Evolutionary conservation across 2,888 invertebrate species (phyloP).

Genomic region (Eristalinus aeneus): DNA sequence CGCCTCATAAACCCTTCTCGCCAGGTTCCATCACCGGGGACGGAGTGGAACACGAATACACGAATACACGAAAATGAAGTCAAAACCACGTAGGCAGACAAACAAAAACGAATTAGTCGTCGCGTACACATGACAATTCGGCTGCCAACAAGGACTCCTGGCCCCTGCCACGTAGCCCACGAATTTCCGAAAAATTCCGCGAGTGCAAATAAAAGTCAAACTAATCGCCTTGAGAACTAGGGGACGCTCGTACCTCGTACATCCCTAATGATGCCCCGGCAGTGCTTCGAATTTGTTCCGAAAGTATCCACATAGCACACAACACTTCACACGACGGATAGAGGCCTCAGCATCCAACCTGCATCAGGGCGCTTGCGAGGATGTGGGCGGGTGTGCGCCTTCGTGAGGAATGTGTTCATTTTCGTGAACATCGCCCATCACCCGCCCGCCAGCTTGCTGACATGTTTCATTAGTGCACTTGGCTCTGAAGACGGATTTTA

Average conservation of each 20-base stretch:
- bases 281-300: neutral
- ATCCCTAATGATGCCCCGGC: neutral
- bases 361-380: neutral
- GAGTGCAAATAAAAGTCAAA: slow-evolving; percentile 36
- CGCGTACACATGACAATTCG: slow-evolving; percentile 5
- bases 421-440: neutral
- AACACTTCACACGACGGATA: neutral
- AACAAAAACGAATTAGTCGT: slow-evolving; percentile 10
- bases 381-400: neutral
- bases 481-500: slow-evolving; percentile 50
- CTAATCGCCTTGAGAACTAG: slow-evolving; percentile 19
- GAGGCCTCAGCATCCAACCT: slow-evolving; percentile 15
- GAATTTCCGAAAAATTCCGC: neutral
- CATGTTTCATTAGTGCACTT: slow-evolving; percentile 56
- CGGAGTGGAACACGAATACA: neutral
- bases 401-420: neutral
- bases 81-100: slow-evolving; percentile 20
- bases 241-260: neutral
- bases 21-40: neutral
- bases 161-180: neutral
- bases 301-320: slow-evolving; percentile 13
- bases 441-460: slow-evolving; percentile 3
- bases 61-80: slow-evolving; percentile 10
- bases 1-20: neutral
- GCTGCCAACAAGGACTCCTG: neutral